Evolutionary conservation across 2,797 vertebrate species (phyloP).

Genomic region (Ceyx erithaca): DNA sequence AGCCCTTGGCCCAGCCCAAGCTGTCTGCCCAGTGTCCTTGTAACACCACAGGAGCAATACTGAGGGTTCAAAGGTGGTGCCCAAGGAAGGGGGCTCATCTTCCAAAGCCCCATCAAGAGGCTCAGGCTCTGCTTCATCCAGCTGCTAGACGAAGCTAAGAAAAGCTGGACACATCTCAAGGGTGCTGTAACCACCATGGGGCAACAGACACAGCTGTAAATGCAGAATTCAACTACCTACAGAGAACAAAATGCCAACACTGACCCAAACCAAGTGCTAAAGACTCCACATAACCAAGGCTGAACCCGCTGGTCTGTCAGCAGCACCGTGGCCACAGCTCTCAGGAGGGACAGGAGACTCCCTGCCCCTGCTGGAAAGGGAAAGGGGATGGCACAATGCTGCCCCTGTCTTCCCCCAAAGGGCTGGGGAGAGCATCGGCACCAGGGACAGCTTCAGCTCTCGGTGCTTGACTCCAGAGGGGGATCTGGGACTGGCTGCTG

Average conservation of each 20-base stretch:
- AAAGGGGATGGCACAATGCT: background rate
- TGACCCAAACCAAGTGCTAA: background rate
- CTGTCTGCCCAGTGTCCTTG: background rate
- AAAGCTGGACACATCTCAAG: background rate
- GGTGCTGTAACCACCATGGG: background rate
- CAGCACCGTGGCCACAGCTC: background rate
- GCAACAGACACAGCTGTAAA: background rate
- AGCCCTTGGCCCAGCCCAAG: background rate
- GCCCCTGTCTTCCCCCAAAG: background rate
- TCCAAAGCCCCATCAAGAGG: background rate
- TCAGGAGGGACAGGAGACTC: background rate
- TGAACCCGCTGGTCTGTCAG: background rate
- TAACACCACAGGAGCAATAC: rapidly evolving
- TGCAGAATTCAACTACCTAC: background rate
- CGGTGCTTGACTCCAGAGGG: background rate
- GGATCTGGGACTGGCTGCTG: background rate
- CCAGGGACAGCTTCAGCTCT: background rate
- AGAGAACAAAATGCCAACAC: background rate
- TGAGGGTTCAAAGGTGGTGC: background rate
- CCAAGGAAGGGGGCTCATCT: background rate
- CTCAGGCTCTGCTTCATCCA: background rate
- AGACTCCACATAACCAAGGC: background rate
- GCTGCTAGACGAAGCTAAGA: background rate
- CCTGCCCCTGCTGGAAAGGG: background rate
- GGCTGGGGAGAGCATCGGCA: background rate